phyloP scores from a whole-genome alignment of 2,888 invertebrate species.

The Chesias legatella region DNA sequence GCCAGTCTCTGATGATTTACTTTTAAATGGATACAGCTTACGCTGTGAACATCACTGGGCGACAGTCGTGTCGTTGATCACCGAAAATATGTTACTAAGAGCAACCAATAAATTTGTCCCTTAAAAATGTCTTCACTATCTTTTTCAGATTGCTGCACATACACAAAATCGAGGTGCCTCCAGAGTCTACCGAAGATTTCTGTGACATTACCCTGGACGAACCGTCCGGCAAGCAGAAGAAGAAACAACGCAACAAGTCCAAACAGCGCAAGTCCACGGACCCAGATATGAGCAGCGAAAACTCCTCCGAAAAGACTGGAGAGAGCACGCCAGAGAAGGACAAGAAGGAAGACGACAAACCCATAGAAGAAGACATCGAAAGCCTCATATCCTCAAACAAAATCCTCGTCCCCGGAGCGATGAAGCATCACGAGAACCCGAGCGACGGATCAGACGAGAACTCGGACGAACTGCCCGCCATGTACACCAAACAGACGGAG shows the following conservation, averaged over 20 bases:
- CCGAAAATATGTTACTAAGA: no score
- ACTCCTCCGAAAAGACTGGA: constrained; percentile 52
- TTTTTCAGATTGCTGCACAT: constrained; percentile 85
- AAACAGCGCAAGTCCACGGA: constrained; percentile 64
- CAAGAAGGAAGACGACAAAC: constrained; percentile 34
- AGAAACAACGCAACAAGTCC: constrained; percentile 64
- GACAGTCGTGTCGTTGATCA: no score
- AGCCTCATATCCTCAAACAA: constrained; percentile 75
- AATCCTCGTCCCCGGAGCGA: constrained; percentile 64
- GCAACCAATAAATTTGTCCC: no score
- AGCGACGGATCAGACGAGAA: constrained; percentile 61
- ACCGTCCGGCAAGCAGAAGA: constrained; percentile 57
- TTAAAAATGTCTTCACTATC: no score
- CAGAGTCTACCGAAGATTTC: constrained; percentile 72
- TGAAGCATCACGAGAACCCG: constrained; percentile 39
- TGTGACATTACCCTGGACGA: constrained; percentile 59
- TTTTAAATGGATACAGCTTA: no score
- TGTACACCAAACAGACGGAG: constrained; percentile 73
- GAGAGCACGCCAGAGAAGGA: constrained; percentile 65
- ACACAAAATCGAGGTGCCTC: constrained; percentile 85
- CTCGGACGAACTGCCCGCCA: constrained; percentile 53
- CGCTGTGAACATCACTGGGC: no score
- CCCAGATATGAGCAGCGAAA: constrained; percentile 59
- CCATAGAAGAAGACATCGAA: constrained; percentile 69
- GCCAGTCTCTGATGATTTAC: no score